Percentiles rank a stretch among this genome's conserved stretches.
Conservation (phyloP, 2,113 vertebrate genomes). For the Anthoscopus minutus region DNA sequence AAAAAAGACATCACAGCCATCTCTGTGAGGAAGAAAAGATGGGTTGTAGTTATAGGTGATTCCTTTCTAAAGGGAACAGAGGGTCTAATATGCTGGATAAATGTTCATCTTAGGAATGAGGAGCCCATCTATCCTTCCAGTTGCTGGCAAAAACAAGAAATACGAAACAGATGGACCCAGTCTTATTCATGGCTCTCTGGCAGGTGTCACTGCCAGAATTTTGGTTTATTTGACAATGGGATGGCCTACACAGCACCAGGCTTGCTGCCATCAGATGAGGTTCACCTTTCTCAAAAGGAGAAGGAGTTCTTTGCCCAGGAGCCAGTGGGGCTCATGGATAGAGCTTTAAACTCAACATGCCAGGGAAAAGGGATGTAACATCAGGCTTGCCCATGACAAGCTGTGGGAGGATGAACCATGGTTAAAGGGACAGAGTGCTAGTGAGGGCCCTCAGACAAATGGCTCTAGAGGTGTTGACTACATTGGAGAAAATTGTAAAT, state of each 20-base stretch:
- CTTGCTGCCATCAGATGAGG: neutral
- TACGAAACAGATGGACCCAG: neutral
- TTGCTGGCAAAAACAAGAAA: neutral
- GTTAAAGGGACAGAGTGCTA: neutral
- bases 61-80: neutral
- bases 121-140: neutral
- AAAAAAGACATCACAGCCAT: neutral
- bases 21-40: neutral
- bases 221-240: neutral
- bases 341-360: neutral
- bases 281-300: neutral
- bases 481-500: neutral
- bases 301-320: neutral
- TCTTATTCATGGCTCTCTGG: neutral
- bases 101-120: neutral
- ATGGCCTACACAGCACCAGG: neutral
- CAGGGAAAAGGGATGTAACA: neutral
- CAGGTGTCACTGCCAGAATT: neutral
- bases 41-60: neutral
- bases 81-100: neutral
- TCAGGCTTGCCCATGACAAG: neutral
- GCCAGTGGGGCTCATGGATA: rapidly evolving
- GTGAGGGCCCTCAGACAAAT: neutral
- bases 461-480: neutral
- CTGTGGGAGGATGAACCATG: neutral